Base-by-base conservation (phyloP, 1,140 invertebrate genomes). In the Lordiphosa clarofinis region DNA sequence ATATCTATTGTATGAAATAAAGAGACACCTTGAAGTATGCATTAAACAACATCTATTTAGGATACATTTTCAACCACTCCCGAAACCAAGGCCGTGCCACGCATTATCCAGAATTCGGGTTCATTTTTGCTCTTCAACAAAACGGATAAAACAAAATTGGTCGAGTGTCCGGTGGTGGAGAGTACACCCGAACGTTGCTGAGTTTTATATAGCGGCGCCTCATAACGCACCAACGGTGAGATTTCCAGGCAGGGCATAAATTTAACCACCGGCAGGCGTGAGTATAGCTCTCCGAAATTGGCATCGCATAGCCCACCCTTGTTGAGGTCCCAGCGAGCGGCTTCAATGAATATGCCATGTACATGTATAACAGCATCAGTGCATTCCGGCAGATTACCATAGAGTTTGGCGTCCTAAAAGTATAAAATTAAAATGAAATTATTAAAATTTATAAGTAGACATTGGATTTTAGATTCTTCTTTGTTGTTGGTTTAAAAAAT, bases 121-220 rank as follows among this genome's bases (percentile, higher is more conserved):
- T 89, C 75, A 56, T 91, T 89, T 10, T 89, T 66, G 1, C 94
- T 92, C 4, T 93, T 92, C 42, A 97, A 78, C 28, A 96, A 89
- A 0, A 96, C 92, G n/a, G 94, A 90, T 4, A 96, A 91, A 4
- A 97, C 94, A 88, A 96, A 97, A 90, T 97, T 97, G 1, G 96
- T 96, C 49, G 95, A 96, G 81, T 96, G 95, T 2, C 96, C 96
- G 4, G 95, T 97, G 0, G 96, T 97, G 15, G 95, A 96, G 4
- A 97, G 90, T 1, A 93, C 92, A 39, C 96, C 96, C 24, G 95
- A 95, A 50, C 96, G 90, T 39, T 94, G 91, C n/a, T 94, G 92
- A 1, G 96, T 97, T 90, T 96, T 97, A 86, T 97, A 97, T 7
- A 97, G 87, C 0, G 96, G 96, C 37, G 92, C 91, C 46, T 93